Base-by-base conservation (phyloP, 2,888 invertebrate species). In the Galeruca laticollis region DNA sequence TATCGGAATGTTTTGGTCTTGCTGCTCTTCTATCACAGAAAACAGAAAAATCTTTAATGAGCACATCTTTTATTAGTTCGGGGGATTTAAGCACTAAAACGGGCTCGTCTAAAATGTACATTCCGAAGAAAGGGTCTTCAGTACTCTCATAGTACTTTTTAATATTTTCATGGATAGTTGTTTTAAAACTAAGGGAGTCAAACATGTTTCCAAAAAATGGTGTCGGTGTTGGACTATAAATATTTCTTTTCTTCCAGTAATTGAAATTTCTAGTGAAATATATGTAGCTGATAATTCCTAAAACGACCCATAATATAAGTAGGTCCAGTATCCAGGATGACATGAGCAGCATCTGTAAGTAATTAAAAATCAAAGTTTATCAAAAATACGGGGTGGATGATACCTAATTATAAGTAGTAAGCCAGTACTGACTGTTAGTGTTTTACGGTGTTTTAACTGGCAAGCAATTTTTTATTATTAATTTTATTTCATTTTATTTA, bases 21-120 rank as follows among this genome's bases (percentile, higher is more conserved):
- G 85, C 62, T 13, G 86, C 82, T 49, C 85, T 84, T 70, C 88
- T 82, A 72, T 88, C 86, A 3, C 82, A 81, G 75, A 88, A 88
- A 71, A 86, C 81, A 4, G 85, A 81, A 72, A 88, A 88, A 76
- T 88, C 87, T 59, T 86, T 84, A 2, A 87, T 84, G 69, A 88
- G 73, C 43, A 88, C 80, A 9, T 83, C 79, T 72, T 87, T 88
- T 31, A 88, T 85, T 1, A 87, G 69, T 51, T 87, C 84, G 0
- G 87, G 87, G 73, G 86, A 86, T 43, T 86, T 81, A 0, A 88
- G 68, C 0, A 88, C 73, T 1, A 88, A 71, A 49, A 84, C 83
- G 0, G 88, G 89, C 67, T 84, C 86, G 69, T 86, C 84, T 54
- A 88, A 84, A 31, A 86, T 83, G 75, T 86, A 88, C 54, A 88